A percentile compares a stretch with the other conserved stretches of the same genome.
Evolutionary conservation across 2,113 vertebrate genomes (phyloP).

Genomic region (Zosterops borbonicus): DNA sequence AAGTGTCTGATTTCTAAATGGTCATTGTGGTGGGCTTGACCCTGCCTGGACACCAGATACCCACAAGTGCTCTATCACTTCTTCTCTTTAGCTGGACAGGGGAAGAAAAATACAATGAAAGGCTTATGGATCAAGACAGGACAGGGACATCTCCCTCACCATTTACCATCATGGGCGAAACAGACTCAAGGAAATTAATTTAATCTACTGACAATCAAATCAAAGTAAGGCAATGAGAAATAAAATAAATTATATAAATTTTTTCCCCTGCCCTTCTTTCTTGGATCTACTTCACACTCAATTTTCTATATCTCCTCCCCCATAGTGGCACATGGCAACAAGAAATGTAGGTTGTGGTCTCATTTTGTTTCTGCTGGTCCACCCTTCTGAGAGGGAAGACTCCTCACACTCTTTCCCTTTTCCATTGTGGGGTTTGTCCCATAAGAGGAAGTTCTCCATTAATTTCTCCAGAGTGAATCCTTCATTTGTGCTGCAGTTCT

Average conservation of each 20-base stretch:
- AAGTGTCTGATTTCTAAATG: not conserved
- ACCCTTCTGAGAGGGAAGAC: not conserved
- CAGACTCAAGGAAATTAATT: not conserved
- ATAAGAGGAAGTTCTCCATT: accelerated
- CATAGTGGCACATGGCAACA: accelerated
- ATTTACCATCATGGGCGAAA: not conserved
- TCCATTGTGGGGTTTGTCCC: accelerated
- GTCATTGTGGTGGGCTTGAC: not conserved
- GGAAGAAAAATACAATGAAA: not conserved
- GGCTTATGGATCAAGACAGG: not conserved
- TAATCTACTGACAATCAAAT: not conserved
- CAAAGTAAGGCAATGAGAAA: not conserved
- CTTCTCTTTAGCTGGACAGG: not conserved
- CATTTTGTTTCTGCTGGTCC: not conserved
- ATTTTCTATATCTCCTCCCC: not conserved
- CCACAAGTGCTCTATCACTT: not conserved
- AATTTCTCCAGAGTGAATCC: not conserved
- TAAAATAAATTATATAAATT: not conserved
- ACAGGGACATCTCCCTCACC: not conserved
- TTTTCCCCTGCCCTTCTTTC: accelerated
- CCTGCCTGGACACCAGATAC: not conserved
- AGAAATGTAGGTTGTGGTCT: not conserved
- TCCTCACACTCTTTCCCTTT: not conserved
- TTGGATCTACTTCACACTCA: not conserved
- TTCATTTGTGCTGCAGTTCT: not conserved